Evolutionary conservation across 2,113 vertebrate species (phyloP), one percentile per base, ranked within the genome.

Genomic region (Amphilophus citrinellus): DNA sequence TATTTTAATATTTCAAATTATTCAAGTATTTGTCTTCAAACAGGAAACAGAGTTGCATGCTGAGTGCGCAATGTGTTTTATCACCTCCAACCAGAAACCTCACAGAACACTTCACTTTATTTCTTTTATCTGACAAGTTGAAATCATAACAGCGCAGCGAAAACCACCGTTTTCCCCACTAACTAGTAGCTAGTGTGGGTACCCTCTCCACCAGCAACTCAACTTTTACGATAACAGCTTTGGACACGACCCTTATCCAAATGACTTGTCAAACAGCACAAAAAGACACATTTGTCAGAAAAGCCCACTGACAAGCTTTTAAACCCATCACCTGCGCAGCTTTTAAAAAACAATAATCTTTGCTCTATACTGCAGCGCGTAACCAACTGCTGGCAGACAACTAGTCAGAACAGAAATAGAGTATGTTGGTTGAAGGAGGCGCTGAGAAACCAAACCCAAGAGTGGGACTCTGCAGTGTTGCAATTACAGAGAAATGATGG

Each of bases 11-110:
- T 53, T 53, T 53, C 17, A 53, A 53, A 53, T 17, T 18, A 20
- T 18, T 7, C 6, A 56, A 9, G 20, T 9, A 20, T 20, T 56
- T 56, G 15, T 53, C 50, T 6, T 84, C 82, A 79, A 86, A 73
- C 89, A 90, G 92, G 87, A 93, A 92, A 89, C 83, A 66, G 58
- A 79, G 80, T 71, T 24, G 22, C 85, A 75, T 80, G 90, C 77
- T 71, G 56, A 77, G 56, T 65, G 53, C 82, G 66, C 61, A 73
- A 44, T 60, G 83, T 61, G 68, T 85, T 61, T 91, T 75, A 84
- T 91, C 89, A 88, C 75, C 81, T 85, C 61, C 61, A 68, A 18
- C 59, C 24, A 53, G 83, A 76, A 83, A 35, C 58, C 59, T 78
- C 44, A 76, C 47, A 56, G 5, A 56, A 59, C 56, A 11, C 35